Evolutionary conservation across 2,113 vertebrate genomes (phyloP), one percentile per base, ranked within the genome.

Genomic region (Hydrolagus affinis): DNA sequence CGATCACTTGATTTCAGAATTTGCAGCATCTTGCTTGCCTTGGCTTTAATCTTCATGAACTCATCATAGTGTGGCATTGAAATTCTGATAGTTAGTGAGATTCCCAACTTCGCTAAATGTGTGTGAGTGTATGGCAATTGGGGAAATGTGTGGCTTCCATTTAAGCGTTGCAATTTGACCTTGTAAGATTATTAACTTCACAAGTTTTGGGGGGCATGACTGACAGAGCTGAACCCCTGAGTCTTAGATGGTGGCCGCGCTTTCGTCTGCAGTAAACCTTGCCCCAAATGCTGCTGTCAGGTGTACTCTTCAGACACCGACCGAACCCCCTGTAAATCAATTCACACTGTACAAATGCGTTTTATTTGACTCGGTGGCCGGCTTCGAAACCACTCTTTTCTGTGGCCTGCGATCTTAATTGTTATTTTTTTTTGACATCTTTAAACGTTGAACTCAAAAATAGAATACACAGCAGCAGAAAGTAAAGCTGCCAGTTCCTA

Each of bases 381-480:
- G 59, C 66, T 23, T 6, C 2, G 6, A 83, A 28, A 66, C 15
- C 78, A 30, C 12, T 80, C 57, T 64, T 83, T 66, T 64, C 23
- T 66, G 6, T 66, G 28, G 2, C 62, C 62, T 32, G 62, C 19
- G 23, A 83, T 17, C 60, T 66, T 83, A 23, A 32, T 62, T n/a
- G n/a, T n/a, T n/a, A n/a, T n/a, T n/a, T 62, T 30, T 66, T 83
- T 44, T 83, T 21, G 23, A 83, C 78, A 83, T 15, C 60, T 62
- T 83, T 68, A 66, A 83, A 68, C 44, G 64, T 80, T n/a, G 14
- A 83, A 83, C 66, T 66, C 62, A 30, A 23, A 66, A 68, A 32
- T 44, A 32, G 78, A 83, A 83, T 64, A 83, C 19, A 68, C 14
- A 64, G 66, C 19, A 19, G 25, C 30, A 10, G 78, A 75, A 30